phyloP scores from a whole-genome alignment of 2,888 invertebrate species.

The Eilema depressum region DNA sequence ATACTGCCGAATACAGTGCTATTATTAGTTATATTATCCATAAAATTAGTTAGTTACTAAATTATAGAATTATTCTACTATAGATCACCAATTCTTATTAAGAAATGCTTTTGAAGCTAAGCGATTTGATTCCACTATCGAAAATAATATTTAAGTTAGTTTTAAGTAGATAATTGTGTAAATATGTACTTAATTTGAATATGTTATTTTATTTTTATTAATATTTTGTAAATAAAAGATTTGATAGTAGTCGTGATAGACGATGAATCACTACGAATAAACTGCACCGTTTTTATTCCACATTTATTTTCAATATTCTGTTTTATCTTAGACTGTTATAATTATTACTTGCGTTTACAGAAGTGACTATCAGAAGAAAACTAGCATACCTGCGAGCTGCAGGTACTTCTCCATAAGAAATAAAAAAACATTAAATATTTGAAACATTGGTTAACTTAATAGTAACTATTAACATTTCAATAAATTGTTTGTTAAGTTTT shows the following conservation, averaged over 20 bases:
- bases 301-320: too few relatives aligned
- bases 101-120: conserved; percentile 28
- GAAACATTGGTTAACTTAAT: too few relatives aligned
- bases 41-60: background rate
- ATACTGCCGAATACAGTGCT: conserved; percentile 2
- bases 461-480: too few relatives aligned
- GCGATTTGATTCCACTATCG: conserved; percentile 67
- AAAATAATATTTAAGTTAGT: conserved; percentile 45
- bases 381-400: too few relatives aligned
- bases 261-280: background rate
- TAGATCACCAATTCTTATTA: conserved; percentile 8
- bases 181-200: conserved; percentile 21
- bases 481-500: too few relatives aligned
- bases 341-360: too few relatives aligned
- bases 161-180: conserved; percentile 45
- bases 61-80: background rate
- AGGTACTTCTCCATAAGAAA: too few relatives aligned
- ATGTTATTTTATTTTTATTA: background rate
- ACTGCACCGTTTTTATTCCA: too few relatives aligned
- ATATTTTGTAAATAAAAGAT: background rate
- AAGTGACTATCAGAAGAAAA: too few relatives aligned
- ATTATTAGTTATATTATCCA: background rate
- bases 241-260: background rate
- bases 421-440: too few relatives aligned
- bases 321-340: too few relatives aligned